phyloP scores from a whole-genome alignment of 2,888 invertebrate genomes.

The Mimumesa dahlbomi region DNA sequence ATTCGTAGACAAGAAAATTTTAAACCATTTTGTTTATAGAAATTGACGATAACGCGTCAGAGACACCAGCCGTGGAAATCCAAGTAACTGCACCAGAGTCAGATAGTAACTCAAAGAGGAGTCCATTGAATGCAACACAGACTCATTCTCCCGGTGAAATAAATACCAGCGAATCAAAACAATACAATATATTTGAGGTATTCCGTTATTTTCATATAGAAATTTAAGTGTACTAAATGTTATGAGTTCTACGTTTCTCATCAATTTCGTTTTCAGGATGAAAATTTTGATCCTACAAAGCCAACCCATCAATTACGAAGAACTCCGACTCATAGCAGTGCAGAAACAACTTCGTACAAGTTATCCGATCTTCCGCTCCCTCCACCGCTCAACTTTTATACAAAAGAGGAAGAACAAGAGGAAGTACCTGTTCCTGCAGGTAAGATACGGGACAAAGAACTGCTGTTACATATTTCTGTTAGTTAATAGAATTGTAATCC shows the following conservation, averaged over 20 bases:
- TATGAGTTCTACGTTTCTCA: not conserved
- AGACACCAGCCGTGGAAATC: too few relatives aligned
- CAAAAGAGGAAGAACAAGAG: not conserved
- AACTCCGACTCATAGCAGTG: constrained; percentile 57
- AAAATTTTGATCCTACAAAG: constrained; percentile 66
- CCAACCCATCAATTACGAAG: constrained; percentile 66
- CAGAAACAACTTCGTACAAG: not conserved
- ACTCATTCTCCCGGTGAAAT: too few relatives aligned
- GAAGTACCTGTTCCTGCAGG: constrained; percentile 17
- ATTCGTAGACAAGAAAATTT: too few relatives aligned
- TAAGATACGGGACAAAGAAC: not conserved
- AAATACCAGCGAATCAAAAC: too few relatives aligned
- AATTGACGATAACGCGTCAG: too few relatives aligned
- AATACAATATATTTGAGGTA: not conserved
- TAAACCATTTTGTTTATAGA: too few relatives aligned
- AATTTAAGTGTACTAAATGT: too few relatives aligned
- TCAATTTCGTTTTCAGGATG: not conserved
- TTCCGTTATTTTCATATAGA: not conserved
- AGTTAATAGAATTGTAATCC: not conserved
- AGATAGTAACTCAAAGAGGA: too few relatives aligned
- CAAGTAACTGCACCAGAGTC: too few relatives aligned
- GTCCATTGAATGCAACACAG: too few relatives aligned
- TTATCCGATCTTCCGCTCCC: not conserved
- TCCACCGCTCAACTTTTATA: not conserved
- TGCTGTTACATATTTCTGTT: not conserved